Conservation (phyloP, 2,888 invertebrate genomes). For the Alloscopus bannaensis region DNA sequence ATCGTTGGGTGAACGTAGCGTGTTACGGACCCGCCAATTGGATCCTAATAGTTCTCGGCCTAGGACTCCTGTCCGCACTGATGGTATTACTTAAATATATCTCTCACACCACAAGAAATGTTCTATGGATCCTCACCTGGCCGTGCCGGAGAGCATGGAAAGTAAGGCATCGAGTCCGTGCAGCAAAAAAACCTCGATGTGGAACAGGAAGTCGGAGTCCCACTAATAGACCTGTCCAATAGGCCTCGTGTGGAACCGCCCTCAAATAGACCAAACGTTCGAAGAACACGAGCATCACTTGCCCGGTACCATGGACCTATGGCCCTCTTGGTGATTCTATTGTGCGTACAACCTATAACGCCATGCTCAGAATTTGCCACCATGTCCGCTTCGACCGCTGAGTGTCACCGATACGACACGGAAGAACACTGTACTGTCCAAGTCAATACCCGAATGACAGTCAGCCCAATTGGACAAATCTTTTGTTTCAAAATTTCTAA, state of each 20-base stretch:
- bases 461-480: conserved; percentile 31
- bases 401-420: background rate
- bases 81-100: background rate
- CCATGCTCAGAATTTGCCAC: conserved; percentile 38
- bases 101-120: background rate
- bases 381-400: conserved; percentile 17
- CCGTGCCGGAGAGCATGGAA: background rate
- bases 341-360: background rate
- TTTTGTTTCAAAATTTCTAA: conserved; percentile 20
- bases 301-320: background rate
- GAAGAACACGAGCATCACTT: background rate
- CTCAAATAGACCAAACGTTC: background rate
- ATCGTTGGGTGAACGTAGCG: conserved; percentile 28
- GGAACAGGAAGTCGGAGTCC: background rate
- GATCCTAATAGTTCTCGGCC: background rate
- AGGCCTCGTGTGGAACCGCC: background rate
- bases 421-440: conserved; percentile 25
- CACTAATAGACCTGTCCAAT: background rate
- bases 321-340: background rate
- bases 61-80: background rate
- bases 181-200: background rate
- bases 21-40: conserved; percentile 37
- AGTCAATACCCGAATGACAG: conserved; percentile 21
- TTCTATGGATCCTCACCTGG: conserved; percentile 9
- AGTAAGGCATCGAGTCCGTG: background rate